Evolutionary conservation across 2,888 invertebrate genomes (phyloP), one percentile per base, ranked within the genome.

Genomic region (Dryocosmus kuriphilus): DNA sequence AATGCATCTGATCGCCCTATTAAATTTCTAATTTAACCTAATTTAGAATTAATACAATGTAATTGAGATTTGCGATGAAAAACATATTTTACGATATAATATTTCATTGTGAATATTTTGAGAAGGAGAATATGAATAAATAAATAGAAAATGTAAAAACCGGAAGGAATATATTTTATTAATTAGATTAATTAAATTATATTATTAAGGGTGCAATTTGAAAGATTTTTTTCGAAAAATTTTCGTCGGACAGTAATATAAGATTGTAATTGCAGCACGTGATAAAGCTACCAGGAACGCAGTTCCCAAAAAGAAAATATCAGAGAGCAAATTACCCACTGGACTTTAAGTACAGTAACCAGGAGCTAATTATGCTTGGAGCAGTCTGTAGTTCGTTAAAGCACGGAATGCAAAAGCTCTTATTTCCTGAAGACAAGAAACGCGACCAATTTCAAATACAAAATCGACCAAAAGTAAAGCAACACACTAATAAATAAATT

Each of bases 311-410:
- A 41, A 6, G 38, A 65, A 65, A 65, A 41, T 65, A 5, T 22
- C 32, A 65, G 24, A 24, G 41, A 41, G 41, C 38, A 14, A 38
- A 41, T 65, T 65, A 65, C 65, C 65, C 38, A 38, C 38, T 38
- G 65, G 16, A 65, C 38, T 65, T 35, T 65, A 38, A 65, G 65
- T 65, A 41, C 41, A 38, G 65, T 65, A 65, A 65, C 65, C 65
- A 65, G 41, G 65, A 41, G 41, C 38, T 65, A 65, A 65, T 65
- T 65, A 65, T 65, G 38, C 41, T 65, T 38, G 6, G 11, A 38
- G 16, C 6, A 65, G 65, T 24, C 41, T 41, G 65, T 65, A 65
- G 65, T 35, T 35, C 35, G 35, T 35, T 11, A 35, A 35, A 35
- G 11, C 11, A 3, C 1, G 65, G 65, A 38, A 41, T 41, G 41